Base-by-base conservation (phyloP, 2,888 invertebrate species). In the Deroplatys truncata region DNA sequence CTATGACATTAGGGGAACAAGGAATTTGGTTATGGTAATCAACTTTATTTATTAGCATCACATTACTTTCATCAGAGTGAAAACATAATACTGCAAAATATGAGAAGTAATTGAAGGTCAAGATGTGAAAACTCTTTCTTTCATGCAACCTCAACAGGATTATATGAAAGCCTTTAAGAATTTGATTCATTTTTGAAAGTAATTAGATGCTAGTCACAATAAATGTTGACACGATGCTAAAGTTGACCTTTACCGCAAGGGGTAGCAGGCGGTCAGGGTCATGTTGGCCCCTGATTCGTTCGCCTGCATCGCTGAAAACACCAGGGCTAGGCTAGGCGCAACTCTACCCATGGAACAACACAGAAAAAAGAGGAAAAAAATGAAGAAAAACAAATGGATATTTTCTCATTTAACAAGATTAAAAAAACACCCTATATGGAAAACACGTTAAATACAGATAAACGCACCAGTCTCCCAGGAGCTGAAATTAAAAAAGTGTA, bases 331-430 rank as follows among this genome's bases (percentile, higher is more conserved):
- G 90, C 91, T 91, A 91, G 91, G 91, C 91, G 91, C 92, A 91
- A 92, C 91, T 91, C 92, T 91, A 90, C 91, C 92, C 92, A 92
- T 92, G 92, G 91, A 92, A 92, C 92, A 92, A 92, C 92, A 92
- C 92, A 92, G 92, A 92, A 92, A 92, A 92, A 91, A 91, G 92
- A 91, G 92, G 92, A 92, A 89, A 89, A 88, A 89, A 89, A 90
- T 89, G 86, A 89, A 90, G 89, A 87, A 90, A 90, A 89, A 43
- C 84, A 90, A 88, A 90, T 88, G 89, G 89, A 85, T 85, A 85
- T 85, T 85, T 85, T 43, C 28, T 43, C 85, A 85, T 16, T 49
- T 85, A 43, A 85, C 85, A 56, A 16, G 85, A 49, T 85, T 28
- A 49, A 49, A 85, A 85, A 84, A 85, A 43, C 28, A 56, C 49